These are phyloP conservation scores for Thera obeliscata DNA, from an alignment of 2,888 invertebrate species.

Conservation along the genomic window DNA sequence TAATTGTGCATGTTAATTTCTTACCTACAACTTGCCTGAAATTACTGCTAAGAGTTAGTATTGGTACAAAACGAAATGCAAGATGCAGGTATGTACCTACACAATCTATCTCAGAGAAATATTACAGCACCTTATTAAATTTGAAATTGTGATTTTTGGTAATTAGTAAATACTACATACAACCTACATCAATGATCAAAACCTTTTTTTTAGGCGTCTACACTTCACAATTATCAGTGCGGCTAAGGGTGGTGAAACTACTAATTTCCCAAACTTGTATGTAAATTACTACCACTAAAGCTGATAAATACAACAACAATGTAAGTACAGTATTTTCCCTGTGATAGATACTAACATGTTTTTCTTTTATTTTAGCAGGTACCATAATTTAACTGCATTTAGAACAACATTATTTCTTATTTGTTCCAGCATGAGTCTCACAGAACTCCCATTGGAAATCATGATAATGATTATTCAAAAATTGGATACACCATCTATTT, in stretches of 20 bases:
- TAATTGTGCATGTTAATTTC: no score
- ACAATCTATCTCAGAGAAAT: no score
- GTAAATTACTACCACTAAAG: constrained; percentile 21
- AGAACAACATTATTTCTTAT: constrained; percentile 18
- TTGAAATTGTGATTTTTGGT: no score
- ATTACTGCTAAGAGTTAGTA: no score
- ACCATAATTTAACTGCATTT: no score
- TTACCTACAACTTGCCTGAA: no score
- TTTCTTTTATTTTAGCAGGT: no score
- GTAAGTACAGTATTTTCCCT: background rate
- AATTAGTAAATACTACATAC: no score
- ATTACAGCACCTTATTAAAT: no score
- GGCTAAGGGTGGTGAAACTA: background rate
- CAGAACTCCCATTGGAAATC: constrained; percentile 67
- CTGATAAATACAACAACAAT: constrained; percentile 1
- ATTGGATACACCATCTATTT: constrained; percentile 57
- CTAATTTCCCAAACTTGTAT: background rate
- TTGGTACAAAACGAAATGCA: no score
- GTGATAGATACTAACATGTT: no score
- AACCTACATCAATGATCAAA: background rate
- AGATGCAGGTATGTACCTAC: no score
- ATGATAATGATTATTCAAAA: constrained; percentile 63
- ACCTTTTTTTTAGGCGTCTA: background rate
- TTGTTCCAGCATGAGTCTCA: constrained; percentile 47
- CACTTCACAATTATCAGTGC: background rate